Conservation (phyloP, 2,888 invertebrate genomes). For the Ennomos quercinarius region DNA sequence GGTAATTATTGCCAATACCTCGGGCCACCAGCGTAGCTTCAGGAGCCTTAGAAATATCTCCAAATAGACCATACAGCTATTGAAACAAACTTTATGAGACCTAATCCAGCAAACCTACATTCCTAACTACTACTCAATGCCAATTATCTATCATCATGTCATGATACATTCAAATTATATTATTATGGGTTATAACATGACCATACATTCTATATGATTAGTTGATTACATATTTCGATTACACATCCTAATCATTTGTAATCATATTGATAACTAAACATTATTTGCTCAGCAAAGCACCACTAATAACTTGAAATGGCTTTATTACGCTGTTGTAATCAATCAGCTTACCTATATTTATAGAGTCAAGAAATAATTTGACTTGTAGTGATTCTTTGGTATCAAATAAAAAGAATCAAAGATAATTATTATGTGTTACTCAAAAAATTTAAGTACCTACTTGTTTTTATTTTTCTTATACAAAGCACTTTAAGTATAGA, state of each 20-base stretch:
- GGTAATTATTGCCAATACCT: no score
- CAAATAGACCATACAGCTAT: no score
- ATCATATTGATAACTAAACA: conserved; percentile 29
- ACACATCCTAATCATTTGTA: conserved; percentile 23
- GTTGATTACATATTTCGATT: conserved; percentile 21
- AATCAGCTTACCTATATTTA: neutral
- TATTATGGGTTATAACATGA: conserved; percentile 5
- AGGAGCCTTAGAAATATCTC: no score
- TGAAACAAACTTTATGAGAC: neutral
- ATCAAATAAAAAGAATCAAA: no score
- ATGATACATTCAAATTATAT: conserved; percentile 17
- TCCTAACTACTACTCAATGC: conserved; percentile 7
- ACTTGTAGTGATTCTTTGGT: no score
- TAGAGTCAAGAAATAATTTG: no score
- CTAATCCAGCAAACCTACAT: conserved; percentile 14
- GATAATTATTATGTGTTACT: no score
- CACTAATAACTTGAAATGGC: conserved; percentile 36
- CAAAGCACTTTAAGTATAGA: no score
- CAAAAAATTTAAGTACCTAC: no score
- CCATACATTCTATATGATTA: conserved; percentile 2
- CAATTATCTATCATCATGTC: conserved; percentile 23
- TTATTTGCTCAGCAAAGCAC: conserved; percentile 38
- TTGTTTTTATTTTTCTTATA: no score
- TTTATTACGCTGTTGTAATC: conserved; percentile 34
- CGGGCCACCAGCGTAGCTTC: no score